Percentiles rank a stretch among this genome's conserved stretches.
phyloP scores from a whole-genome alignment of 2,888 invertebrate genomes.

The Drosophila picticornis region DNA sequence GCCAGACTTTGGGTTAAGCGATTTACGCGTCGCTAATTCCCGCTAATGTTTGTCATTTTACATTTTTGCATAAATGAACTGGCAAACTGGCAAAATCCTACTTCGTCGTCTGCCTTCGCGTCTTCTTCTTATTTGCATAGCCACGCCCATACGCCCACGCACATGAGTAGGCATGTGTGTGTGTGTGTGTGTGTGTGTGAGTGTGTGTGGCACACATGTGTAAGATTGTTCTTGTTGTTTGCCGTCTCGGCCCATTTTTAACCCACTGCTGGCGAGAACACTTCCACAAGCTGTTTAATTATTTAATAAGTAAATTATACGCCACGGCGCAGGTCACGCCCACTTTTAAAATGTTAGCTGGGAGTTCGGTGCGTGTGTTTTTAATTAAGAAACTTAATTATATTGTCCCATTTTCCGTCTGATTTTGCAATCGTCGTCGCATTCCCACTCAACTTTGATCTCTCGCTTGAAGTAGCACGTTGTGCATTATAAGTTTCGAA shows the following conservation, averaged over 20 bases:
- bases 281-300: constrained; percentile 67
- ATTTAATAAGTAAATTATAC: constrained; percentile 77
- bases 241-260: background rate
- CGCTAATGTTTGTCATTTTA: constrained; percentile 79
- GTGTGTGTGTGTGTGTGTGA: constrained; percentile 33
- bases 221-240: constrained; percentile 19
- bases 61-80: constrained; percentile 72
- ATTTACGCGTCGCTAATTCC: constrained; percentile 79
- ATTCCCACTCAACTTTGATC: constrained; percentile 21
- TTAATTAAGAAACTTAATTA: constrained; percentile 72
- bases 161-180: background rate
- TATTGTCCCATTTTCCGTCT: constrained; percentile 22
- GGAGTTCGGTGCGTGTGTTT: constrained; percentile 39
- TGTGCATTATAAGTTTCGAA: background rate
- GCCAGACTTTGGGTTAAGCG: constrained; percentile 61
- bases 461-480: constrained; percentile 5
- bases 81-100: constrained; percentile 18
- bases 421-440: constrained; percentile 1
- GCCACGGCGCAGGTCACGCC: constrained; percentile 23
- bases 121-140: constrained; percentile 11
- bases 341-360: constrained; percentile 3
- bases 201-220: constrained; percentile 33
- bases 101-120: constrained; percentile 1
- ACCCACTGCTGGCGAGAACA: constrained; percentile 27
- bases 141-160: constrained; percentile 17